These are phyloP conservation scores for Manis pentadactyla DNA, from an alignment of 2,797 vertebrate species.

Conservation along the genomic window DNA sequence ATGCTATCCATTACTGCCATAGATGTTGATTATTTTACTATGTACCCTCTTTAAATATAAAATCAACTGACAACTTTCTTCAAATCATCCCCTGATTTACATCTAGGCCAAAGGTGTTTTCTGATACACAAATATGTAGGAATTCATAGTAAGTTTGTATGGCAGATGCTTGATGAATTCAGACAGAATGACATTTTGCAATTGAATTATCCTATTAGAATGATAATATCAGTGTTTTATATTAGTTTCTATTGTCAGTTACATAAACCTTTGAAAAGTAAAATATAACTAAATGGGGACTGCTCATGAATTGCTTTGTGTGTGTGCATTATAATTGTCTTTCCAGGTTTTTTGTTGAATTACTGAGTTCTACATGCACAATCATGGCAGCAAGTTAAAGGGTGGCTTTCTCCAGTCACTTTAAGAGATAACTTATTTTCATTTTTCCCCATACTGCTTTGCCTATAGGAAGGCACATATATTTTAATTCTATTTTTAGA, in stretches of 20 bases:
- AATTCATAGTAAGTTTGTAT: neutral
- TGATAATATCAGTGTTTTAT: neutral
- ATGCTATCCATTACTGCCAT: neutral
- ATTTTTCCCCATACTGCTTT: neutral
- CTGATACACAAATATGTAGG: neutral
- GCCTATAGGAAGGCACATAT: neutral
- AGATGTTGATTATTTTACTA: constrained; percentile 1
- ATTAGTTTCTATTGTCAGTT: neutral
- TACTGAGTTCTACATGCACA: neutral
- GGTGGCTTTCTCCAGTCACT: neutral
- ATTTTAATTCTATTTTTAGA: neutral
- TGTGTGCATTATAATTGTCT: neutral
- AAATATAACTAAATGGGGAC: neutral
- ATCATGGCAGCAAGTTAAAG: constrained; percentile 35
- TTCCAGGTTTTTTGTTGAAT: neutral
- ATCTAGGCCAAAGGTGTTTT: neutral
- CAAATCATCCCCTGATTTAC: neutral
- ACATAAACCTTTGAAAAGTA: neutral
- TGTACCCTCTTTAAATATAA: neutral
- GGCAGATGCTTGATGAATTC: neutral
- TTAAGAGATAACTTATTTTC: neutral
- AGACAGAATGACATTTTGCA: neutral
- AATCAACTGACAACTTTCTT: neutral
- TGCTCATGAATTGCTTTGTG: neutral
- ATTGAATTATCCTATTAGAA: neutral